Conservation (phyloP, 2,888 invertebrate species). For the Hemithea aestivaria region DNA sequence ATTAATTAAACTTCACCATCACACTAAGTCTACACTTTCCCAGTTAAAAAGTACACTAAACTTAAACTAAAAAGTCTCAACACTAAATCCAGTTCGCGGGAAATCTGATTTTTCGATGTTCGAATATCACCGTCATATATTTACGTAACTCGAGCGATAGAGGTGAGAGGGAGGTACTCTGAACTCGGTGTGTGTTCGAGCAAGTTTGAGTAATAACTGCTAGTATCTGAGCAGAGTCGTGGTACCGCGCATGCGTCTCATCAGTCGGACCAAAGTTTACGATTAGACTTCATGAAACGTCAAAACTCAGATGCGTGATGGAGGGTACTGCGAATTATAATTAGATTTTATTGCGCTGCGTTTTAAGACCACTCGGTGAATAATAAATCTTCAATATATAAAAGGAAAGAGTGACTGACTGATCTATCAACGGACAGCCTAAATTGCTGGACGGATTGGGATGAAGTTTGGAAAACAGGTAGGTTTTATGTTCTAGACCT, state of each 20-base stretch:
- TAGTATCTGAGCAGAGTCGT: slow-evolving; percentile 5
- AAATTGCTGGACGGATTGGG: no score
- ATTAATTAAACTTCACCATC: background rate
- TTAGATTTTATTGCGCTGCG: no score
- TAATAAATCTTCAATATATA: no score
- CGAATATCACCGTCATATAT: slow-evolving; percentile 7
- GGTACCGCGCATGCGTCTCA: slow-evolving; percentile 29
- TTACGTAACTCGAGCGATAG: slow-evolving; percentile 9
- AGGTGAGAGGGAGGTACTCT: no score
- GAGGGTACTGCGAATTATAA: no score
- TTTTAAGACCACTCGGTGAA: no score
- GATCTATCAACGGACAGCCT: no score
- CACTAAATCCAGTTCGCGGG: background rate
- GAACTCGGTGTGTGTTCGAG: slow-evolving; percentile 5
- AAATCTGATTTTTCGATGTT: slow-evolving; percentile 1
- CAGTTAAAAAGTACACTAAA: slow-evolving; percentile 6
- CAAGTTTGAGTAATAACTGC: slow-evolving; percentile 11
- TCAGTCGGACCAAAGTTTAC: slow-evolving; percentile 24
- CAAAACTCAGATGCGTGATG: slow-evolving; percentile 30
- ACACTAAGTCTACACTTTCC: slow-evolving; percentile 3
- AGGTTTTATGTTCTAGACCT: no score
- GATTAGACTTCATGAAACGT: slow-evolving; percentile 27
- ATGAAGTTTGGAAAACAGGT: no score
- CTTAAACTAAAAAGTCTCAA: background rate
- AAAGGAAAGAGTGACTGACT: no score